phyloP scores from a whole-genome alignment of 2,113 vertebrate species.

The Callipepla squamata region DNA sequence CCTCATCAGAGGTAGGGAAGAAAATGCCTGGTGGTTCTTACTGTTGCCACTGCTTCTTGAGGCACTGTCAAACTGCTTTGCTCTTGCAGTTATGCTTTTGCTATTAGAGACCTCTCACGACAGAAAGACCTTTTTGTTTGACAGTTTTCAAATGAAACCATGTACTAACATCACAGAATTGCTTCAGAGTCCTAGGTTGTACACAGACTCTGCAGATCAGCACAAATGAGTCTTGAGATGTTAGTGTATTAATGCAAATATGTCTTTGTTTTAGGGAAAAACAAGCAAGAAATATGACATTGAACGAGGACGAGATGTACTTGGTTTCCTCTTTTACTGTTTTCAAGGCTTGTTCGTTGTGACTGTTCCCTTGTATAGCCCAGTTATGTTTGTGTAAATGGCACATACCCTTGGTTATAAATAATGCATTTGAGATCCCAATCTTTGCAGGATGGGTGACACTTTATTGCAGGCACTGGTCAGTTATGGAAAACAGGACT shows the following conservation, averaged over 20 bases:
- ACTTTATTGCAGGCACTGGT: conserved; percentile 1
- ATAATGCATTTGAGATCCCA: background rate
- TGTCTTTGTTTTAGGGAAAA: background rate
- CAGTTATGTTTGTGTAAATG: background rate
- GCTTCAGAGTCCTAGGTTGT: background rate
- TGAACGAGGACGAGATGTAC: background rate
- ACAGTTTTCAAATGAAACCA: background rate
- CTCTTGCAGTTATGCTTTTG: background rate
- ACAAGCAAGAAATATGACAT: background rate
- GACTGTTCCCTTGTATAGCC: background rate
- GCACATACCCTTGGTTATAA: background rate
- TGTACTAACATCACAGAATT: background rate
- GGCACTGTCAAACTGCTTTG: background rate
- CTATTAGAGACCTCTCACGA: background rate
- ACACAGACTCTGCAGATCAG: background rate
- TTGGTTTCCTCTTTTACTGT: background rate
- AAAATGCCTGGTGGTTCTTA: background rate
- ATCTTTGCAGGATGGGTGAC: background rate
- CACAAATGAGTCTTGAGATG: background rate
- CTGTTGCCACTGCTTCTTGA: background rate
- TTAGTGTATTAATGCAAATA: background rate
- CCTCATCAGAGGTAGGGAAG: background rate
- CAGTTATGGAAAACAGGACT: background rate
- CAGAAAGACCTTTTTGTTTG: background rate
- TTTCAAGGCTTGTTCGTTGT: background rate